Evolutionary conservation across 2,113 vertebrate genomes (phyloP).

Genomic region (Halcyon senegalensis): DNA sequence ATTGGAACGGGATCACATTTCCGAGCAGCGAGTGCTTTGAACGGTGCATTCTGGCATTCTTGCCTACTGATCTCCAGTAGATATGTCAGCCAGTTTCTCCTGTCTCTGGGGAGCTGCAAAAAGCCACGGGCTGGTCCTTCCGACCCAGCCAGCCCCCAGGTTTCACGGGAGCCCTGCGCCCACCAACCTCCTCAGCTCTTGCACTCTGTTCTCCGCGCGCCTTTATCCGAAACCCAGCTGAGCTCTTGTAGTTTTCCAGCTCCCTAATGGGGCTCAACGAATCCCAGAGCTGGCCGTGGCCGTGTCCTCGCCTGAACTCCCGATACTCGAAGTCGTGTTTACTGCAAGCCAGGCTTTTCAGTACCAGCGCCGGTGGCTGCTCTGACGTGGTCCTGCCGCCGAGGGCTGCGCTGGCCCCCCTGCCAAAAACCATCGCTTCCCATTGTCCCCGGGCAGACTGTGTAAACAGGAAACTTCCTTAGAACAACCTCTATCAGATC

Average conservation of each 20-base stretch:
- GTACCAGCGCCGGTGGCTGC: background rate
- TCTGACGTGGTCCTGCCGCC: accelerated
- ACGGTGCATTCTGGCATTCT: background rate
- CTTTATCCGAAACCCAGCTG: background rate
- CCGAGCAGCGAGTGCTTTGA: background rate
- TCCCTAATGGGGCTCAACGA: background rate
- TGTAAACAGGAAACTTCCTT: background rate
- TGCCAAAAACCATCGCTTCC: background rate
- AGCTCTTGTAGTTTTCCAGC: background rate
- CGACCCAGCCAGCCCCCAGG: background rate
- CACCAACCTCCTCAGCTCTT: accelerated
- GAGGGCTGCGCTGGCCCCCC: background rate
- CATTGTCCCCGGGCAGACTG: background rate
- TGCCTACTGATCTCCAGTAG: background rate
- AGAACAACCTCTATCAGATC: background rate
- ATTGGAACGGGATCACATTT: background rate
- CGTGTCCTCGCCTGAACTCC: constrained; percentile 45
- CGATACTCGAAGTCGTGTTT: accelerated
- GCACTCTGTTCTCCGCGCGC: accelerated
- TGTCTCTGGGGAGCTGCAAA: background rate
- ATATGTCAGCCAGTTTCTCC: background rate
- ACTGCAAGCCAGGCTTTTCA: background rate
- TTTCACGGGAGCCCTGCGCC: background rate
- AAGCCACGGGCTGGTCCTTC: accelerated
- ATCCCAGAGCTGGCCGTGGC: background rate